A percentile compares a stretch with the other conserved stretches of the same genome.
Evolutionary conservation across 2,113 vertebrate genomes (phyloP).

Genomic region (Oplegnathus fasciatus): DNA sequence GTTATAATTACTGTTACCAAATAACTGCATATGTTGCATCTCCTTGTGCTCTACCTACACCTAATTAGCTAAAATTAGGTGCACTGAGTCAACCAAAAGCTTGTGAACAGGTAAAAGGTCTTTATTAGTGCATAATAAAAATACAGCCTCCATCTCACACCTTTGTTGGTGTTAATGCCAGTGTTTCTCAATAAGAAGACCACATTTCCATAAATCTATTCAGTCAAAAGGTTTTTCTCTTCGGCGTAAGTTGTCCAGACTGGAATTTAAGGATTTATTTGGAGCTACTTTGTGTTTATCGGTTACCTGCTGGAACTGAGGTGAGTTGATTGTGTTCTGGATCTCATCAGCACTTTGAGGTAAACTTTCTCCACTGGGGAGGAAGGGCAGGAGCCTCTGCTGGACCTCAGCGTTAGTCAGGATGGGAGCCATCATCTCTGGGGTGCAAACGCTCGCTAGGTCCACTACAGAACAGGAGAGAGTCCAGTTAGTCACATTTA

Average conservation of each 20-base stretch:
- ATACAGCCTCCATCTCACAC: not conserved
- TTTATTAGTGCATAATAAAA: not conserved
- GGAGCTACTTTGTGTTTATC: not conserved
- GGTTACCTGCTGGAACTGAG: constrained; percentile 97
- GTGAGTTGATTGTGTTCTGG: constrained; percentile 95
- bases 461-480: constrained; percentile 85
- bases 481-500: not conserved
- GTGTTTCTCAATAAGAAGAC: not conserved
- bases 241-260: no score
- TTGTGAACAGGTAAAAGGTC: not conserved
- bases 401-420: constrained; percentile 95
- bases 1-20: not conserved
- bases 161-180: not conserved
- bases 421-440: constrained; percentile 98
- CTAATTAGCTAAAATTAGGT: not conserved
- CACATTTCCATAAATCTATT: not conserved
- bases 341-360: constrained; percentile 94
- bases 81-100: not conserved
- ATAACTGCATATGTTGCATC: not conserved
- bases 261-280: no score
- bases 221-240: not conserved
- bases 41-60: not conserved
- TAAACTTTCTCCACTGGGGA: constrained; percentile 94
- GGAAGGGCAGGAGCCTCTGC: constrained; percentile 93
- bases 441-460: constrained; percentile 93